Percentiles rank a stretch among this genome's conserved stretches.
phyloP scores from a whole-genome alignment of 2,888 invertebrate species.

The Aspidiotus rigidus region DNA sequence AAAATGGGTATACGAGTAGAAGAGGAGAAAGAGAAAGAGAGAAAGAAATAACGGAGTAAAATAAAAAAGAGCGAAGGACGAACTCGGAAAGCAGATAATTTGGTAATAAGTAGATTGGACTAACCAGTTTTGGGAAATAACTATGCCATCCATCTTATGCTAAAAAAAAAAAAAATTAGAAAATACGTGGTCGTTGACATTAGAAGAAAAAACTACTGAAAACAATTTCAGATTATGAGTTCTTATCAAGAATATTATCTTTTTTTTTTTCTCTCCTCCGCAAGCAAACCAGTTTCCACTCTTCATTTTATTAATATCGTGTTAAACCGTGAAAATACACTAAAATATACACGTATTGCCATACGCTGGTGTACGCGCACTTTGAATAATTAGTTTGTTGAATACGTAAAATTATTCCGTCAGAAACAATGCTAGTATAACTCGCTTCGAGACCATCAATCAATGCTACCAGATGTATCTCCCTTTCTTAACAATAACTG shows the following conservation, averaged over 20 bases:
- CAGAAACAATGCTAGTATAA: no score
- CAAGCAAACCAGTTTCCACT: neutral
- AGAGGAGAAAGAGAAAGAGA: neutral
- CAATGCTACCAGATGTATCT: no score
- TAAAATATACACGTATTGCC: no score
- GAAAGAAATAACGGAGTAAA: neutral
- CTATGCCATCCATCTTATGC: conserved; percentile 32
- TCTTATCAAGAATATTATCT: conserved; percentile 29
- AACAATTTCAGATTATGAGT: conserved; percentile 29
- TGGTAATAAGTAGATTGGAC: conserved; percentile 32
- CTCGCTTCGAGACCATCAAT: no score
- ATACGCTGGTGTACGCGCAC: no score
- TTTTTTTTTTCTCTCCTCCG: conserved; percentile 5
- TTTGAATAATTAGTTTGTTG: no score
- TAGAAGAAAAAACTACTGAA: conserved; percentile 32
- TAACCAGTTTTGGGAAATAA: conserved; percentile 31
- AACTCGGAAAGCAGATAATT: conserved; percentile 23
- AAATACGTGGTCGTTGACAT: conserved; percentile 33
- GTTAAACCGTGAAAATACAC: no score
- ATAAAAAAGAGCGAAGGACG: neutral
- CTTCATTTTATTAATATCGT: conserved; percentile 6
- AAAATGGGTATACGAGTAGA: conserved; percentile 4
- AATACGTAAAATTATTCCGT: no score
- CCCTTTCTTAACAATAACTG: no score
- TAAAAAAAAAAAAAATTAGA: conserved; percentile 29